Evolutionary conservation across 2,888 invertebrate species (phyloP), one percentile per base, ranked within the genome.

Genomic region (Meandrusa payeni): DNA sequence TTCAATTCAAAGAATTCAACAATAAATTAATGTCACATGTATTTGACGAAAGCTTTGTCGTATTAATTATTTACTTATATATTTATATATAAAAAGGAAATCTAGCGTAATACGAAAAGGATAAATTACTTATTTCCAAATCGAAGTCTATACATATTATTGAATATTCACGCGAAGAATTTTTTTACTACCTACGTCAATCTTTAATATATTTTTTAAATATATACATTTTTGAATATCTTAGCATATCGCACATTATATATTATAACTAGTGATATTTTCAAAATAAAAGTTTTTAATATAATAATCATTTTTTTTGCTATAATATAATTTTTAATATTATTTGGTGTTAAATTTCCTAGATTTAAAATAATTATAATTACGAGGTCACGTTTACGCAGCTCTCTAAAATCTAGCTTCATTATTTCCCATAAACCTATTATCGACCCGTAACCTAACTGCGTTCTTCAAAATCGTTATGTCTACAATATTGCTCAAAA

Each of bases 271-370:
- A 24, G 5, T 9, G 2, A 24, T 28, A 12, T 28, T 2, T 3
- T 1, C n/a, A 28, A n/a, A 7, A 24, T 6, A 9, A 15, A 15
- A 3, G 15, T 15, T 15, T 28, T 6, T 28, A 28, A n/a, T n/a
- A n/a, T n/a, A 28, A 15, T 28, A n/a, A 28, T 28, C 13, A 15
- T 4, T n/a, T 15, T 15, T 12, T n/a, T n/a, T n/a, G n/a, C 13
- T 62, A 60, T 67, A 52, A 51, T 52, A 61, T 59, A 69, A 62
- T 50, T 62, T 71, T 77, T 79, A 71, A 70, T 68, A 66, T 72
- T 80, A 82, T 67, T 83, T 83, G 83, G 83, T 83, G 83, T 83
- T 80, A 68, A 75, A 63, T 67, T 81, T 74, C 74, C 75, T 81
- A 76, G 66, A 64, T 47, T 47, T 46, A 47, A 22, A 41, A 17